phyloP scores from a whole-genome alignment of 2,113 vertebrate species.

The Pelecanoides urinatrix region DNA sequence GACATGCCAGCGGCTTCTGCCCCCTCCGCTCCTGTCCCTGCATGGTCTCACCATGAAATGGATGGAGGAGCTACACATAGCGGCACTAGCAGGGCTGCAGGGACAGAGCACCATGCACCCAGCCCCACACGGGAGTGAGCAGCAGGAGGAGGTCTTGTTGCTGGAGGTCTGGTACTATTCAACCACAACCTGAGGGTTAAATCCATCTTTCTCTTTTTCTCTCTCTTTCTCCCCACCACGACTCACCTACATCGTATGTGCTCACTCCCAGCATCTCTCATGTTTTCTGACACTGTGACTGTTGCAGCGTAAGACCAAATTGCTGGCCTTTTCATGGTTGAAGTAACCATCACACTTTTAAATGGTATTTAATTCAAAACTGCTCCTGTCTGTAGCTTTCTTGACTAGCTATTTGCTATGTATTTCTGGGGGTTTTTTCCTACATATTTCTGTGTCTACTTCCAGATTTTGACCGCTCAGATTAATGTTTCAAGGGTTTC shows the following conservation, averaged over 20 bases:
- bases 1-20: background rate
- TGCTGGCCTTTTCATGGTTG: background rate
- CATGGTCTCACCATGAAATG: background rate
- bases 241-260: background rate
- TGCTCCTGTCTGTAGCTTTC: background rate
- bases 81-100: rapidly evolving
- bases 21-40: background rate
- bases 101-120: background rate
- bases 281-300: background rate
- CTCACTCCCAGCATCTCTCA: background rate
- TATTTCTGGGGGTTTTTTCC: background rate
- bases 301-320: background rate
- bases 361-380: background rate
- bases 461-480: background rate
- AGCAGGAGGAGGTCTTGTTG: background rate
- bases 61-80: background rate
- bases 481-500: background rate
- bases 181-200: background rate
- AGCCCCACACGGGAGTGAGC: background rate
- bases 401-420: background rate
- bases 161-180: background rate
- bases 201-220: background rate
- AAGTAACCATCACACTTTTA: background rate
- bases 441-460: background rate
- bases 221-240: background rate